Percentiles rank a stretch among this genome's conserved stretches.
phyloP scores from a whole-genome alignment of 2,888 invertebrate genomes.

The Leptopterna dolabrata region DNA sequence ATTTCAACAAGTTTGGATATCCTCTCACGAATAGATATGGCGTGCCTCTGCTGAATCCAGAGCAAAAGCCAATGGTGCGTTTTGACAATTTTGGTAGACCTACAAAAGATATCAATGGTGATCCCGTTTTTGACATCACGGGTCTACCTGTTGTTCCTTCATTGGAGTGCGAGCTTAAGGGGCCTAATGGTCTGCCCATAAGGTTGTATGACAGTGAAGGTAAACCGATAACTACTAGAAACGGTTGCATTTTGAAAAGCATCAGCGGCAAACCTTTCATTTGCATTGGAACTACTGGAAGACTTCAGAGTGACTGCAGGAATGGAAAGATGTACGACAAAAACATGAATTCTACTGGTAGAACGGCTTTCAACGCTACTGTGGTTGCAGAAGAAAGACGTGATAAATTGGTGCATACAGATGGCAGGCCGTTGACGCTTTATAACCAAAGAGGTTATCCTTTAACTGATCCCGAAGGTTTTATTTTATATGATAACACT shows the following conservation, averaged over 20 bases:
- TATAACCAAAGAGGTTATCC: constrained; percentile 56
- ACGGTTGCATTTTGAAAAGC: constrained; percentile 46
- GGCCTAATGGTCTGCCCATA: constrained; percentile 50
- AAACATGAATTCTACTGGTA: constrained; percentile 24
- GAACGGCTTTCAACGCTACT: background rate
- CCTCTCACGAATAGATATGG: constrained; percentile 56
- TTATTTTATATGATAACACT: constrained; percentile 40
- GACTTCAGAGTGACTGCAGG: constrained; percentile 45
- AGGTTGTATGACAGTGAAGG: constrained; percentile 53
- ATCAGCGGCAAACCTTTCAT: constrained; percentile 51
- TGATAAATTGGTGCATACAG: constrained; percentile 21
- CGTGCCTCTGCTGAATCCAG: constrained; percentile 47
- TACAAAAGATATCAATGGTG: constrained; percentile 43
- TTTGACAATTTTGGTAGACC: constrained; percentile 41
- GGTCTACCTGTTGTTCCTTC: constrained; percentile 50
- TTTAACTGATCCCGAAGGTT: constrained; percentile 53
- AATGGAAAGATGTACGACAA: constrained; percentile 45
- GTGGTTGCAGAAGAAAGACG: background rate
- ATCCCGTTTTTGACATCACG: constrained; percentile 50
- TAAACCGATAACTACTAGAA: constrained; percentile 53
- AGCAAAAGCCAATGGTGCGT: constrained; percentile 47
- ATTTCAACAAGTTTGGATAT: constrained; percentile 55
- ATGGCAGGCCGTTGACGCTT: constrained; percentile 48
- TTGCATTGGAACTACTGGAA: constrained; percentile 23
- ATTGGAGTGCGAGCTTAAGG: background rate